Evolutionary conservation across 2,888 invertebrate species (phyloP).

Genomic region (Aphidius colemani): DNA sequence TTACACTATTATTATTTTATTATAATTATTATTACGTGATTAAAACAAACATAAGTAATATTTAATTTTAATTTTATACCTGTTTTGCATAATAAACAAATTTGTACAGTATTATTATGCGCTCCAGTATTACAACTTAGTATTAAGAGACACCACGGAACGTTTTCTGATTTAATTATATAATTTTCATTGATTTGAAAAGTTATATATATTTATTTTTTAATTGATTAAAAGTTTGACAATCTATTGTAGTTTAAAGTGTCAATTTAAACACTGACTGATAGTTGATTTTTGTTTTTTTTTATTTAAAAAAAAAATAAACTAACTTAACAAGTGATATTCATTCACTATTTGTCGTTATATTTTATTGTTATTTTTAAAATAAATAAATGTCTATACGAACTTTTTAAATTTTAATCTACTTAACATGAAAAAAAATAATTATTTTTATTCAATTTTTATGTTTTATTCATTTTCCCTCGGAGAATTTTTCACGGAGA

Average conservation of each 20-base stretch:
- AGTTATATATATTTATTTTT: constrained; percentile 39
- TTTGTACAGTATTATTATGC: constrained; percentile 59
- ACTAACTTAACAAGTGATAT: no score
- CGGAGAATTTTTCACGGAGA: constrained; percentile 82
- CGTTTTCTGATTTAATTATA: constrained; percentile 13
- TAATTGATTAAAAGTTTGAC: not conserved
- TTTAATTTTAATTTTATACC: constrained; percentile 42
- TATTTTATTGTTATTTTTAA: not conserved
- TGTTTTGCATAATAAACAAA: constrained; percentile 55
- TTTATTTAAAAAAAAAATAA: no score
- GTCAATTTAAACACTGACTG: constrained; percentile 3
- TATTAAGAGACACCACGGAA: constrained; percentile 33
- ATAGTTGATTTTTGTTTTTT: not conserved
- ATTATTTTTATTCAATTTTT: not conserved
- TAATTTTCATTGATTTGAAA: constrained; percentile 39
- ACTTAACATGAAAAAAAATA: constrained; percentile 1
- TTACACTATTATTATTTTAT: no score
- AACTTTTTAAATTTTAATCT: constrained; percentile 10
- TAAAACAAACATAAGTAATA: constrained; percentile 54
- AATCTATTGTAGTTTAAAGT: not conserved
- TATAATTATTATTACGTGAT: constrained; percentile 42
- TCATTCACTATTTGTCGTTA: not conserved
- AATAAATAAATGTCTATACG: constrained; percentile 16
- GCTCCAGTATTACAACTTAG: constrained; percentile 30
- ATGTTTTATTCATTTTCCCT: constrained; percentile 55